phyloP scores from a whole-genome alignment of 1,140 invertebrate species.

The Pachypsylla venusta region DNA sequence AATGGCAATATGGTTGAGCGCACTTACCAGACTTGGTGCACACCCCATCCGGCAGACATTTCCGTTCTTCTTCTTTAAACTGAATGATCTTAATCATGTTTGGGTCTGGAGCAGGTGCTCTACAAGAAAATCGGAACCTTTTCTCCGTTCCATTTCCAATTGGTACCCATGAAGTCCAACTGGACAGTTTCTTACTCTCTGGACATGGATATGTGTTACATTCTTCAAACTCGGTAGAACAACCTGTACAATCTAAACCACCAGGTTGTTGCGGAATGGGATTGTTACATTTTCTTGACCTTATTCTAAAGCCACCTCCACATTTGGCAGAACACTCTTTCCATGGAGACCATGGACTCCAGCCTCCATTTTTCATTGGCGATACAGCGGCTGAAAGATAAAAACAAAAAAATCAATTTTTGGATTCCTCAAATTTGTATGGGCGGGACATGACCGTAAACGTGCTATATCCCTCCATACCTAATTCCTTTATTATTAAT shows the following conservation, averaged over 20 bases:
- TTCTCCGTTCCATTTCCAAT: slow-evolving; percentile 45
- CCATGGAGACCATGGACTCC: slow-evolving; percentile 60
- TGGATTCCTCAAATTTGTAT: neutral
- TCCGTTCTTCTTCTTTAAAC: slow-evolving; percentile 60
- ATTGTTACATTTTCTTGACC: slow-evolving; percentile 45
- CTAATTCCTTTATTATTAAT: too few species aligned
- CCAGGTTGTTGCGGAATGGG: slow-evolving; percentile 42
- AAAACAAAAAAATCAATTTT: too few species aligned
- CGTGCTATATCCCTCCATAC: too few species aligned
- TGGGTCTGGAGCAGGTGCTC: slow-evolving; percentile 52
- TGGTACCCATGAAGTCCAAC: slow-evolving; percentile 64
- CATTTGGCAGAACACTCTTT: slow-evolving; percentile 42
- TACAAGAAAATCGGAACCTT: slow-evolving; percentile 58
- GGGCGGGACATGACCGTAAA: neutral
- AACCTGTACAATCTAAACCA: slow-evolving; percentile 50
- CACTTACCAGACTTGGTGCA: slow-evolving; percentile 30
- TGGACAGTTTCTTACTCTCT: slow-evolving; percentile 44
- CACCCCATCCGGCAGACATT: slow-evolving; percentile 45
- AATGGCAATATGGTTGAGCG: too few species aligned
- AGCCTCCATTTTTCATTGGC: slow-evolving; percentile 49
- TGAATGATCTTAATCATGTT: slow-evolving; percentile 41
- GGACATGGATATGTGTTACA: slow-evolving; percentile 55
- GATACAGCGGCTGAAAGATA: slow-evolving; percentile 33
- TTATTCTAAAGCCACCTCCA: slow-evolving; percentile 36
- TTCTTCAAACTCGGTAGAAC: slow-evolving; percentile 32